Percentiles rank a stretch among this genome's conserved stretches.
These are phyloP conservation scores for Stictonetta naevosa DNA, from an alignment of 2,113 vertebrate species.

Conservation along the genomic window DNA sequence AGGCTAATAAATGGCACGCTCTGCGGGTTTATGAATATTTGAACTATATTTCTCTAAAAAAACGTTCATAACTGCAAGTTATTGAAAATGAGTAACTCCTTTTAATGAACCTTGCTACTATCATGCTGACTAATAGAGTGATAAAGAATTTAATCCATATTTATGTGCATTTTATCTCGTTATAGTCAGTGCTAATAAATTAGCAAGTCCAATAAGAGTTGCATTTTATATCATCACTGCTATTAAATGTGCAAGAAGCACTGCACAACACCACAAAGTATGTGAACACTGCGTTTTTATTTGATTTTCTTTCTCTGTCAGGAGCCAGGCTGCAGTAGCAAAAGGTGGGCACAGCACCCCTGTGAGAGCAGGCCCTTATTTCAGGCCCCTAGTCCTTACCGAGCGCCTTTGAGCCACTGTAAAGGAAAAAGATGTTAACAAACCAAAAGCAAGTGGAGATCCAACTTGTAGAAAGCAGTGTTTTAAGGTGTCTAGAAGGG, in stretches of 20 bases:
- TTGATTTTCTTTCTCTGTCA: neutral
- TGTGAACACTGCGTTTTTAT: neutral
- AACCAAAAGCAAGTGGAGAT: neutral
- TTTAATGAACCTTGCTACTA: slow-evolving; percentile 24
- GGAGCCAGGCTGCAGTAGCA: neutral
- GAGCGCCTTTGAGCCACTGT: neutral
- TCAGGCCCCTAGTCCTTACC: neutral
- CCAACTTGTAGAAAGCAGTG: neutral
- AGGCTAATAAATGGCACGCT: neutral
- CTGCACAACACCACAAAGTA: neutral
- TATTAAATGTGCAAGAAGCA: neutral
- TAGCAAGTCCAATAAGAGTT: slow-evolving; percentile 23
- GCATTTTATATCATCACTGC: neutral
- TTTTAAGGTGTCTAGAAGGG: neutral
- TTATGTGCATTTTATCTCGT: slow-evolving; percentile 23
- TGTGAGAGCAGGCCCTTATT: neutral
- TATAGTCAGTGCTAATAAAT: neutral
- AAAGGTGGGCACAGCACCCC: neutral
- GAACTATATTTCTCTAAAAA: neutral
- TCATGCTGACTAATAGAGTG: slow-evolving; percentile 9
- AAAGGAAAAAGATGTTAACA: neutral
- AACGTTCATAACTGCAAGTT: neutral
- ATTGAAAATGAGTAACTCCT: neutral
- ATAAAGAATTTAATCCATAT: slow-evolving; percentile 38
- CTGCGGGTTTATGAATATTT: slow-evolving; percentile 4